Percentiles rank a stretch among this genome's conserved stretches.
Evolutionary conservation across 2,797 vertebrate genomes (phyloP).

Genomic region (Tokudaia muenninki): DNA sequence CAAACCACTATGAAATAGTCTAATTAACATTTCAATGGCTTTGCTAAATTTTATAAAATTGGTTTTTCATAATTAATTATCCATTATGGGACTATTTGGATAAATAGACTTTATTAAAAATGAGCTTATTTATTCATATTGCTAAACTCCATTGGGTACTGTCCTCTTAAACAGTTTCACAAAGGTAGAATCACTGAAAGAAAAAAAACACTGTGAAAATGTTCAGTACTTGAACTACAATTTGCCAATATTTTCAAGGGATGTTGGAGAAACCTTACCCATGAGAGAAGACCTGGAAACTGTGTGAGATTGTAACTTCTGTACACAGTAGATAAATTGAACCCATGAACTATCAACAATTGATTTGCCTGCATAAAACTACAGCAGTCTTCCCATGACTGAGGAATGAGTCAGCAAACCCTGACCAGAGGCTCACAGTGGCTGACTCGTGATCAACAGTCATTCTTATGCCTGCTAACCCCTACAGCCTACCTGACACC

Average conservation of each 20-base stretch:
- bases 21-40: background rate
- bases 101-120: slow-evolving; percentile 2
- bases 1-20: background rate
- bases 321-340: background rate
- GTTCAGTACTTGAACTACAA: background rate
- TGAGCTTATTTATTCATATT: background rate
- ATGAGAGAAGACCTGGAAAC: background rate
- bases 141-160: background rate
- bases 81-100: background rate
- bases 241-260: background rate
- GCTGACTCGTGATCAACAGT: background rate
- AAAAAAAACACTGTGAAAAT: background rate
- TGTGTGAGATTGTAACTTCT: background rate
- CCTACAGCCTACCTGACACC: background rate
- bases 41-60: background rate
- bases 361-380: background rate
- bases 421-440: background rate
- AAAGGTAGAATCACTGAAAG: background rate
- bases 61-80: background rate
- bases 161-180: background rate
- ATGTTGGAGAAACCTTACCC: background rate
- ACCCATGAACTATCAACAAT: background rate
- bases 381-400: fast-evolving
- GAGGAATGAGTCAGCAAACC: background rate
- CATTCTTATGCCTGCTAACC: background rate